phyloP scores from a whole-genome alignment of 2,888 invertebrate species.

The Tetramorium bicarinatum region DNA sequence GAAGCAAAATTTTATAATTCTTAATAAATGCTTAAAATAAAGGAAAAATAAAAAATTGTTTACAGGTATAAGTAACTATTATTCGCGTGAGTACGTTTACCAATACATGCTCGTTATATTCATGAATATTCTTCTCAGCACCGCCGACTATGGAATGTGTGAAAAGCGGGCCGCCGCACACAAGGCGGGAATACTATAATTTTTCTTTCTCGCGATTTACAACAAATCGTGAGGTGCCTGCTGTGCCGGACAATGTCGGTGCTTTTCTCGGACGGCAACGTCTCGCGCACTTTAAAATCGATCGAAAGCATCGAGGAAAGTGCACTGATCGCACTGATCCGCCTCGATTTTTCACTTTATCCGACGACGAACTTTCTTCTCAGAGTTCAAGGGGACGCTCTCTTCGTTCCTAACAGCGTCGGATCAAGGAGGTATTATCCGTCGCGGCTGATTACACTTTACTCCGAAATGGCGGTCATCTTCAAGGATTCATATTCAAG shows the following conservation, averaged over 20 bases:
- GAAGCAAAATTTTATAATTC: background rate
- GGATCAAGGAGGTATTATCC: conserved; percentile 51
- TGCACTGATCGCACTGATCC: conserved; percentile 65
- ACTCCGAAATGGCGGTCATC: conserved; percentile 41
- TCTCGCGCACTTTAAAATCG: conserved; percentile 70
- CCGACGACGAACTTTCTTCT: conserved; percentile 34
- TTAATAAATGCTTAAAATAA: background rate
- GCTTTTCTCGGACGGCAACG: conserved; percentile 58
- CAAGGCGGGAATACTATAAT: conserved; percentile 58
- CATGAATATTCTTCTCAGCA: background rate
- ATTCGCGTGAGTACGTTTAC: background rate
- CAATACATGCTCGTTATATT: background rate
- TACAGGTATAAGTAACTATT: background rate
- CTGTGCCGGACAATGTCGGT: conserved; percentile 64
- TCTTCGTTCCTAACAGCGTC: conserved; percentile 36
- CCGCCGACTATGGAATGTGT: background rate
- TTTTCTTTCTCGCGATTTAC: conserved; percentile 61
- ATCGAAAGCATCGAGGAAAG: conserved; percentile 71
- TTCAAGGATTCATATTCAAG: conserved; percentile 28
- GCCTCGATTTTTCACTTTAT: conserved; percentile 69
- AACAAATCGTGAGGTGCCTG: conserved; percentile 64
- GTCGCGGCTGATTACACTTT: conserved; percentile 49
- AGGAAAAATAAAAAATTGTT: background rate
- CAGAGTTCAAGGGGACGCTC: conserved; percentile 46
- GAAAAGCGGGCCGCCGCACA: conserved; percentile 18